Evolutionary conservation across 2,888 invertebrate genomes (phyloP), one percentile per base, ranked within the genome.

Genomic region (Papilio protenor): DNA sequence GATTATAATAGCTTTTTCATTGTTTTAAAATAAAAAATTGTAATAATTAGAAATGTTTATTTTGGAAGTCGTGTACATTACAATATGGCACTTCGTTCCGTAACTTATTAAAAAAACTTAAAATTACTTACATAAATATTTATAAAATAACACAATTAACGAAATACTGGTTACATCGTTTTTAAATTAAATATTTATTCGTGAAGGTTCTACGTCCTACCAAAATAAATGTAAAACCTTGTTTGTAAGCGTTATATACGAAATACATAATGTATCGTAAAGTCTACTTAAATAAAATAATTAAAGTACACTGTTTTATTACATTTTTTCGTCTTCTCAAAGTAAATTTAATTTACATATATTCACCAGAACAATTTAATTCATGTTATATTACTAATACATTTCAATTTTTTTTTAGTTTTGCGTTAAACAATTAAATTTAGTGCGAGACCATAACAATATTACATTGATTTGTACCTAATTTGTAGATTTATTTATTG

Each of bases 41-140:
- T 6, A 47, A 55, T 78, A 49, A 69, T 69, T 69, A 73, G n/a
- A 76, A 71, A 76, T 71, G 71, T 75, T 57, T 45, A 57, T 82
- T 81, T 80, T 86, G 85, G 88, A 88, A 89, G 87, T 90, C 84
- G 87, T 87, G 86, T 87, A 88, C 85, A 86, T 83, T 87, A 87
- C 84, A 88, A 86, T 92, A 93, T 93, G 93, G 92, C 93, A 93
- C 93, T 91, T 90, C 87, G 86, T 90, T 92, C 85, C 89, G 83
- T 73, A 61, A 73, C 76, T 79, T 69, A 84, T 80, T 70, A 82
- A 81, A 79, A 80, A 77, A 64, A 12, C 80, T 81, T 81, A 81
- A 59, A 79, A 61, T 72, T 83, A 82, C 80, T 81, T 82, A 82
- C 71, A 82, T 82, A 82, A 81, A 84, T 81, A 84, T 78, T 71